Conservation (phyloP, 2,888 invertebrate species). For the Acronicta aceris region DNA sequence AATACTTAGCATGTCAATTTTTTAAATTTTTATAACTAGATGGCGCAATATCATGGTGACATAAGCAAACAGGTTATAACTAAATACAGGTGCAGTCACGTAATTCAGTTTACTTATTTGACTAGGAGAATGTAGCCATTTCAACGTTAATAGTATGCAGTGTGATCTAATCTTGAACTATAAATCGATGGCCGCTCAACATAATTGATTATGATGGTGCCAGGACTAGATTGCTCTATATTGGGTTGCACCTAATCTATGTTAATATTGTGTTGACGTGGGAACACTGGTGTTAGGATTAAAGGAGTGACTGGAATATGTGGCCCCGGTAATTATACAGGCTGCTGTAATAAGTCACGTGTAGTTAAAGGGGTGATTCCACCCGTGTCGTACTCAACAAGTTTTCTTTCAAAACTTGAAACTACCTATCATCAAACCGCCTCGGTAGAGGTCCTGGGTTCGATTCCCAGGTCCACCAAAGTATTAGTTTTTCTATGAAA, state of each 20-base stretch:
- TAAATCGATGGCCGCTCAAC: slow-evolving; percentile 58
- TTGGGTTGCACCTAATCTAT: slow-evolving; percentile 67
- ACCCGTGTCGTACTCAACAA: too few species aligned
- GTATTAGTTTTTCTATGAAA: too few species aligned
- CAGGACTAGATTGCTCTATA: slow-evolving; percentile 64
- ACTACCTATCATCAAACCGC: too few species aligned
- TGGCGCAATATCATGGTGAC: too few species aligned
- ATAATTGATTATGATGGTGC: slow-evolving; percentile 72
- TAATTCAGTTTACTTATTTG: slow-evolving; percentile 3
- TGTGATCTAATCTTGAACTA: slow-evolving; percentile 49
- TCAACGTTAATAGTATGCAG: slow-evolving; percentile 45
- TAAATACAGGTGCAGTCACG: not conserved
- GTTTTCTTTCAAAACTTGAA: too few species aligned
- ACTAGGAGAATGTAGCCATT: slow-evolving; percentile 19
- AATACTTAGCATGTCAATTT: too few species aligned
- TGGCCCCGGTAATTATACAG: slow-evolving; percentile 1
- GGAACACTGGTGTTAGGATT: slow-evolving; percentile 37
- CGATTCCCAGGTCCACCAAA: too few species aligned
- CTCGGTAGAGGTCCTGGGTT: too few species aligned
- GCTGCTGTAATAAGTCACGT: too few species aligned
- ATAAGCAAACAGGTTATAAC: not conserved
- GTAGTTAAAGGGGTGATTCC: too few species aligned
- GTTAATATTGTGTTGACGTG: slow-evolving; percentile 36
- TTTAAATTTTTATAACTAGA: too few species aligned
- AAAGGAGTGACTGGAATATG: not conserved